Evolutionary conservation across 2,888 invertebrate genomes (phyloP).

Genomic region (Drosophila suboccidentalis): DNA sequence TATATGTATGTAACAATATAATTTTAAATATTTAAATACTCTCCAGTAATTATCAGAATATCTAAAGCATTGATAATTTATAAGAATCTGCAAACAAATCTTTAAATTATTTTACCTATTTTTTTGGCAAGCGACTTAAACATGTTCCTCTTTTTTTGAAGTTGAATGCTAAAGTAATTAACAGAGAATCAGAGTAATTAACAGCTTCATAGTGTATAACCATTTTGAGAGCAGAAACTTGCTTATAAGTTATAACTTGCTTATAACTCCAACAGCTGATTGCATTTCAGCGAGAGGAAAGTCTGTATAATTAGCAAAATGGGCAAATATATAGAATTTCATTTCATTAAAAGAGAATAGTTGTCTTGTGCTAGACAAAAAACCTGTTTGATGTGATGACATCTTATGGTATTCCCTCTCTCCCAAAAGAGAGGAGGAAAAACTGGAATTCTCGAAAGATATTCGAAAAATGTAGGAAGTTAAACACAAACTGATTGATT

Average conservation of each 20-base stretch:
- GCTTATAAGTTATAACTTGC: constrained; percentile 7
- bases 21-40: too few relatives aligned
- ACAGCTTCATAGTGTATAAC: constrained; percentile 2
- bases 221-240: not conserved
- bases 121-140: not conserved
- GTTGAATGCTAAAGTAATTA: constrained; percentile 6
- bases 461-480: constrained; percentile 13
- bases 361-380: not conserved
- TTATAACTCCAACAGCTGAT: constrained; percentile 11
- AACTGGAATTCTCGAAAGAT: constrained; percentile 1
- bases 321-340: not conserved
- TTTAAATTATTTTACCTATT: not conserved
- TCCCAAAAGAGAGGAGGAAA: not conserved
- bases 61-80: not conserved
- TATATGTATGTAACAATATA: too few relatives aligned
- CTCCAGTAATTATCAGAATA: not conserved
- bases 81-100: not conserved
- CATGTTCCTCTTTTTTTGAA: not conserved
- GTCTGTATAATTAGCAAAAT: not conserved
- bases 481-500: not conserved
- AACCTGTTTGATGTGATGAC: constrained; percentile 19
- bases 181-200: constrained; percentile 7
- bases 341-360: constrained; percentile 3
- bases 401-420: constrained; percentile 18
- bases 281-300: not conserved